phyloP scores from a whole-genome alignment of 2,797 vertebrate species.

The Lagodon rhomboides region DNA sequence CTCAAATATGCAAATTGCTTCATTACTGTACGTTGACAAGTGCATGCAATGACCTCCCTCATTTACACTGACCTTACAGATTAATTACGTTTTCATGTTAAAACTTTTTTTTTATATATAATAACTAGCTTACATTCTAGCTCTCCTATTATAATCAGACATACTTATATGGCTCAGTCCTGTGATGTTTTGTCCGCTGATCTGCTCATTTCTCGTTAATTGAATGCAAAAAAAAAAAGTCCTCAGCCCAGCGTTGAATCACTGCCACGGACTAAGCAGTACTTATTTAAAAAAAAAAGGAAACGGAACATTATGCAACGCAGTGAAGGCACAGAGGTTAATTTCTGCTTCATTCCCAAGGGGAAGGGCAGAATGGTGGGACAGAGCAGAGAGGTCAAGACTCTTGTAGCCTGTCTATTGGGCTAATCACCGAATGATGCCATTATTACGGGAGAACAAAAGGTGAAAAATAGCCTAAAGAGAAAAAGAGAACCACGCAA shows the following conservation, averaged over 20 bases:
- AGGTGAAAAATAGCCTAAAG: not conserved
- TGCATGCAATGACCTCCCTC: conserved; percentile 37
- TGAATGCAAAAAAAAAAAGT: not conserved
- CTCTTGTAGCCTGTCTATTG: conserved; percentile 21
- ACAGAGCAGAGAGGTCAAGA: conserved; percentile 32
- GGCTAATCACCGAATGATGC: conserved; percentile 35
- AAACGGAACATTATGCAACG: conserved; percentile 14
- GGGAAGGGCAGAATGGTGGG: conserved; percentile 8
- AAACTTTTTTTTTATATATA: too few relatives aligned
- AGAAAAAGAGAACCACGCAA: not conserved
- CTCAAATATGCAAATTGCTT: conserved; percentile 3
- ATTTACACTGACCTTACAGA: conserved; percentile 36
- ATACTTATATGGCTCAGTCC: not conserved
- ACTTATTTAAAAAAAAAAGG: conserved; percentile 29
- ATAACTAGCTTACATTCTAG: too few relatives aligned
- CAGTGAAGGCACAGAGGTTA: conserved; percentile 43
- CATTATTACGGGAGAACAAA: conserved; percentile 44
- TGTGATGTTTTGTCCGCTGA: not conserved
- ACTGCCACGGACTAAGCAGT: not conserved
- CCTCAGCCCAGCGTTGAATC: not conserved
- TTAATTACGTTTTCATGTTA: conserved; percentile 20
- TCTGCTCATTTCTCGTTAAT: not conserved
- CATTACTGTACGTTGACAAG: not conserved
- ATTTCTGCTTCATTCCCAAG: conserved; percentile 37
- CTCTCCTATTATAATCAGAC: not conserved